These are phyloP conservation scores for Daboia siamensis DNA, from an alignment of 2,113 vertebrate species.

Conservation along the genomic window DNA sequence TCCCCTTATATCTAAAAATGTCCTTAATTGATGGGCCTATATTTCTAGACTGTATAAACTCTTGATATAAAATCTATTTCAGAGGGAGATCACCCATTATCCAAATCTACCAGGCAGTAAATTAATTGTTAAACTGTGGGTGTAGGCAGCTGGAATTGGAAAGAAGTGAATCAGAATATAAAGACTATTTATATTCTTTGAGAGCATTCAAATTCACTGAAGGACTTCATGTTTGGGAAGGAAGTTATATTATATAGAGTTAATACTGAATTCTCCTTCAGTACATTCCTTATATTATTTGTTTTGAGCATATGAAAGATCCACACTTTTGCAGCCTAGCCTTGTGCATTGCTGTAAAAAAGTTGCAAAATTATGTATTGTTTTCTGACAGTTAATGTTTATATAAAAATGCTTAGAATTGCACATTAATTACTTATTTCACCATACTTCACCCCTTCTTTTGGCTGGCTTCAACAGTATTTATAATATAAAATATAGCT, in stretches of 20 bases:
- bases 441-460: background rate
- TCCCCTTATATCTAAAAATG: background rate
- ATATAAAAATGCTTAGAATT: background rate
- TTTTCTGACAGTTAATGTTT: constrained; percentile 24
- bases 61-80: background rate
- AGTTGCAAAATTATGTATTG: constrained; percentile 14
- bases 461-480: background rate
- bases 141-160: background rate
- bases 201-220: background rate
- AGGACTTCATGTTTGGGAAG: background rate
- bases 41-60: background rate
- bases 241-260: background rate
- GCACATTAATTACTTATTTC: background rate
- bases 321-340: background rate
- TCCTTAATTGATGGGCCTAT: background rate
- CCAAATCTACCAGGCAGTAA: background rate
- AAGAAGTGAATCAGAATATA: background rate
- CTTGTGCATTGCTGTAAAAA: constrained; percentile 21
- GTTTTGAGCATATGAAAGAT: background rate
- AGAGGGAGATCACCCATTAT: background rate
- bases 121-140: background rate
- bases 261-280: background rate
- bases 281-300: background rate
- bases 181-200: background rate
- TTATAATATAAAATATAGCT: background rate